Base-by-base conservation (phyloP, 2,888 invertebrate species). In the Erebia aethiops region DNA sequence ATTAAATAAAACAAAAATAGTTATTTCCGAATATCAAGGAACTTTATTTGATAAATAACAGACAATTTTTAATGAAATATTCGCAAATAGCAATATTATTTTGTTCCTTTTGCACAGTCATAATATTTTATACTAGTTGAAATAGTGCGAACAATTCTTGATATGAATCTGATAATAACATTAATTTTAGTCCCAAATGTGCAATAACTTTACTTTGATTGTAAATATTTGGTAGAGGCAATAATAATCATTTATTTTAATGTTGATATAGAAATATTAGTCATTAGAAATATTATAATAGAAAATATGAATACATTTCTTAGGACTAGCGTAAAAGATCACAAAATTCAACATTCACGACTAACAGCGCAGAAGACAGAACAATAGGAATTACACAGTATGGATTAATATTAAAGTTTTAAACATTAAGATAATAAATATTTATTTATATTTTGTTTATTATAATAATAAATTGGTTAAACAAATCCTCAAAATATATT, bases 251-350 rank as follows among this genome's bases (percentile, higher is more conserved):
- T 71, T 61, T 41, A 49, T 26, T 60, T 71, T 71, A 67, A 68
- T 56, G 35, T 54, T 56, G 74, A 74, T 72, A 74, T 74, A 74
- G 70, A 72, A 74, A 74, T 74, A 73, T 71, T 76, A 71, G n/a
- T 75, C 69, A 54, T 73, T 76, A 87, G 85, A 86, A 87, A 88
- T 86, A 85, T 85, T 86, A 84, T 89, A 88, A 88, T 91, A 90
- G 89, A 92, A 92, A 92, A 92, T 92, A 91, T 91, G 84, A 88
- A 88, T 92, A 90, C 84, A 88, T 90, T 91, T 89, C 89, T 91
- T 92, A 91, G 61, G 77, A 82, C 83, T 91, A 91, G 77, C 84
- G 83, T 86, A 83, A 86, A 81, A 74, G 85, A 90, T 92, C 90
- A 92, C 89, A 91, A 89, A 67, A 90, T 84, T 86, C 78, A 86